Evolutionary conservation across 2,888 invertebrate genomes (phyloP), one percentile per base, ranked within the genome.

Genomic region (Tineola bisselliella): DNA sequence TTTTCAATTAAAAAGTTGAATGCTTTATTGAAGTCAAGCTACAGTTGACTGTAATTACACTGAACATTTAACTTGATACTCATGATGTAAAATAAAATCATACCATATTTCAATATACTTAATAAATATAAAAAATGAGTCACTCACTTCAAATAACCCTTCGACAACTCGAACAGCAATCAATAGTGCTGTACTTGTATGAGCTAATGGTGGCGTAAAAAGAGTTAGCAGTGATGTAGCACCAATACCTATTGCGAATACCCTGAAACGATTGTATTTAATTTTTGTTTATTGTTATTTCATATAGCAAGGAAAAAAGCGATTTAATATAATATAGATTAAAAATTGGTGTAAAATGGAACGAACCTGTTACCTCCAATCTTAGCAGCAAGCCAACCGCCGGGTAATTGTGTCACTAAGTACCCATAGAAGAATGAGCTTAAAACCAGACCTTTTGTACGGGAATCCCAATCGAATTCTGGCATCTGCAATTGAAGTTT

Each of bases 401-500:
- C 96, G 0, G 93, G 88, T 44, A 96, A 82, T 76, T 94, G 96
- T 0, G 96, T 96, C 62, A 93, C 77, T 62, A 96, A 90, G 78
- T 96, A 96, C 0, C 96, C 96, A 72, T 95, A 95, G 87, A 96
- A 96, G 80, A 96, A 96, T 0, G 95, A 93, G 69, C 94, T 94
- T 60, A 96, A 79, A 31, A 96, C 90, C 60, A 93, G 80, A 0
- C 95, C 95, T 77, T 93, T 93, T 44, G 91, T 89, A 71, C 90
- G 90, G 0, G 92, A 89, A 68, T 91, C 91, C 96, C 96, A 96
- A 64, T 92, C 90, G 70, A 95, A 95, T 69, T 94, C 94, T 66
- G 89, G 90, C n/a, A 84, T 81, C 90, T 92, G 83, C 31, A 76
- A 72, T 25, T 8, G 25, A 25, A 25, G 6, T 4, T 25, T 25